Base-by-base conservation (phyloP, 2,888 invertebrate genomes). In the Gnatocerus cornutus region DNA sequence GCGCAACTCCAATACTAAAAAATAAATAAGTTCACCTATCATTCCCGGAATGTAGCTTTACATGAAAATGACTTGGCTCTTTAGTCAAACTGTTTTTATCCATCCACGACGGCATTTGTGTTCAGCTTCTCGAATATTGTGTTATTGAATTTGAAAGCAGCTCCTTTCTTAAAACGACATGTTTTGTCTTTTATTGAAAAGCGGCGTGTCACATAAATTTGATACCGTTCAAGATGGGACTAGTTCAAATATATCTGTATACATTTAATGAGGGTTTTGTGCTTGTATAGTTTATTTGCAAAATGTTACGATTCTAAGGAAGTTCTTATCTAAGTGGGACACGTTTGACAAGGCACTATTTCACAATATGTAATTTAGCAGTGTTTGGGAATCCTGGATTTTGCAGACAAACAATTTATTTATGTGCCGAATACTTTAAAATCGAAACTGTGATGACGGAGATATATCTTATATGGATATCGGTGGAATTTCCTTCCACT, bases 341-440 rank as follows among this genome's bases (percentile, higher is more conserved):
- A 55, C 45, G 45, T 55, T 13, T 55, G 55, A 55, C 64, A 37
- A 27, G 13, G 21, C 39, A 63, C 50, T 63, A 63, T 63, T 43
- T 63, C 29, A 52, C 52, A 21, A 37, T 39, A 52, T 33, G 46
- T 41, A 61, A 48, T 61, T 61, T 48, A 61, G 46, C 61, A 55
- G 41, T 46, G 37, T 55, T 45, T 55, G 55, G 45, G 16, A 55
- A 55, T 55, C 33, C 33, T 9, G 16, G 33, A 64, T 64, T 33
- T 61, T 45, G 37, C n/a, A 37, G 41, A 21, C 55, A 64, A 64
- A 55, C 64, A 64, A 64, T 64, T 10, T 55, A 45, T 55, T 53
- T 46, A 55, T 13, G 12, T n/a, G 21, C 30, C 45, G 45, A n/a
- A 43, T 43, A 63, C 53, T 63, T 52, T 53, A 53, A 30, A 53